Conservation (phyloP, 2,113 vertebrate genomes). For the Saguinus midas region DNA sequence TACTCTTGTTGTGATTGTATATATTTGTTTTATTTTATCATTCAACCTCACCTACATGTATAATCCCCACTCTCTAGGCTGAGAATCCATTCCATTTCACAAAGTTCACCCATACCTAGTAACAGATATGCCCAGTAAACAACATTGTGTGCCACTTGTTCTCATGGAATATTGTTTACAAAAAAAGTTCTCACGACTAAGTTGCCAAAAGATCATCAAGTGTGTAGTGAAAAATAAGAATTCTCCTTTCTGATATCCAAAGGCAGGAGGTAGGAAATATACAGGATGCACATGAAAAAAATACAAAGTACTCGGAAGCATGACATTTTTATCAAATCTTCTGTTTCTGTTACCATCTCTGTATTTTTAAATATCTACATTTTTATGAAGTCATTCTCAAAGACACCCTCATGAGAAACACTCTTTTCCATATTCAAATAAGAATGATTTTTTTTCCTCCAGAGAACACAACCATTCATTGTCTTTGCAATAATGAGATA, state of each 20-base stretch:
- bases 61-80: neutral
- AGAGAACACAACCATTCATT: neutral
- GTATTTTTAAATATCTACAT: neutral
- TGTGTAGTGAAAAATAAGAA: conserved; percentile 64
- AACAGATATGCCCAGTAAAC: conserved; percentile 41
- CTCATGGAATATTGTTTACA: conserved; percentile 28
- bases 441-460: neutral
- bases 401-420: neutral
- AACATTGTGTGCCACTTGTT: neutral
- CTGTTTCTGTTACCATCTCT: neutral
- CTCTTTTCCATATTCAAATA: neutral
- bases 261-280: conserved; percentile 31
- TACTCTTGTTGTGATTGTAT: neutral
- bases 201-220: conserved; percentile 61
- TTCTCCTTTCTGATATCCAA: conserved; percentile 62
- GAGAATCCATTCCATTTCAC: neutral
- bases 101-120: neutral
- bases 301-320: conserved; percentile 7
- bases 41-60: neutral
- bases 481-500: neutral
- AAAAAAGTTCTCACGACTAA: conserved; percentile 59
- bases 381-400: neutral
- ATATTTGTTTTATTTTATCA: neutral
- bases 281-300: conserved; percentile 52
- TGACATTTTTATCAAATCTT: conserved; percentile 34